Evolutionary conservation across 2,797 vertebrate species (phyloP).

Genomic region (Basileuterus tristriatus): DNA sequence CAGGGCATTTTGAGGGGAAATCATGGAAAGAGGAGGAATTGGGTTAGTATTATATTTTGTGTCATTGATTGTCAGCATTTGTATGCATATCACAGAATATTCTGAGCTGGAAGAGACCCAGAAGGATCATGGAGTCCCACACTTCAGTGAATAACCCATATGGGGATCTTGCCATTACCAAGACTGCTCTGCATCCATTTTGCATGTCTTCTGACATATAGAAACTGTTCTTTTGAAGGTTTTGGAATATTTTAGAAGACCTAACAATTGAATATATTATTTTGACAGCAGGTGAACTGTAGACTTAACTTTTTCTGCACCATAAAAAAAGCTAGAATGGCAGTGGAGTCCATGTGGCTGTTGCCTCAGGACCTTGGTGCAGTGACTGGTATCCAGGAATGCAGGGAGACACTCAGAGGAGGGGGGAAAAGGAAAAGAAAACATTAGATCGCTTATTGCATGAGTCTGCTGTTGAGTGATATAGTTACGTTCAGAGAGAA

Average conservation of each 20-base stretch:
- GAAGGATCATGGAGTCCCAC: neutral
- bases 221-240: neutral
- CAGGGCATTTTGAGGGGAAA: neutral
- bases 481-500: slow-evolving; percentile 62
- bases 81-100: neutral
- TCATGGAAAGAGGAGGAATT: neutral
- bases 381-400: slow-evolving; percentile 59
- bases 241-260: neutral
- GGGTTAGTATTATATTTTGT: neutral
- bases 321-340: neutral
- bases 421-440: slow-evolving; percentile 59
- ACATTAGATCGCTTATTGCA: slow-evolving; percentile 51
- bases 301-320: neutral
- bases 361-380: slow-evolving; percentile 54
- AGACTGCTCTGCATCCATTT: neutral
- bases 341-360: slow-evolving; percentile 22
- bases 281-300: slow-evolving; percentile 27
- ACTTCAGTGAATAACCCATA: neutral
- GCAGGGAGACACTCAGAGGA: slow-evolving; percentile 48
- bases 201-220: neutral
- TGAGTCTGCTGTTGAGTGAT: slow-evolving; percentile 73
- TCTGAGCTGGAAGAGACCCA: neutral
- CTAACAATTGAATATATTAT: neutral
- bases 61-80: neutral
- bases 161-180: fast-evolving